Evolutionary conservation across 1,140 invertebrate species (phyloP).

Genomic region (Zaprionus gabonicus): DNA sequence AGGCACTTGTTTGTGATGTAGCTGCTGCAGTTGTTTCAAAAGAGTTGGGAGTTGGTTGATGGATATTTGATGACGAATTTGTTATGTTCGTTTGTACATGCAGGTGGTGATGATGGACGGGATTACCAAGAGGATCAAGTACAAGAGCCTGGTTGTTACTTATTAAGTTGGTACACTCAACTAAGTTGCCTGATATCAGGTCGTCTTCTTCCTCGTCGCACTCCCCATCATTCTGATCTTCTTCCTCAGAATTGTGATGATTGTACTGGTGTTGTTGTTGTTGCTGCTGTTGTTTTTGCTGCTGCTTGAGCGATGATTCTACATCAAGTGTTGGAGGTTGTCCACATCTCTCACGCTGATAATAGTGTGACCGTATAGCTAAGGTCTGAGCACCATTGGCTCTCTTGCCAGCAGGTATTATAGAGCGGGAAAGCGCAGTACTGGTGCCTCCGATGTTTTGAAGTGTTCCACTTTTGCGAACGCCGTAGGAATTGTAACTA

Average conservation of each 20-base stretch:
- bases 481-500: conserved; percentile 75
- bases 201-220: conserved; percentile 70
- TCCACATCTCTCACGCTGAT: conserved; percentile 31
- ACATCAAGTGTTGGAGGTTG: conserved; percentile 14
- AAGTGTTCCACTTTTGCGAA: conserved; percentile 81
- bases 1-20: conserved; percentile 54
- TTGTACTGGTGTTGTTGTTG: conserved; percentile 45
- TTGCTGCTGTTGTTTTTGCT: conserved; percentile 34
- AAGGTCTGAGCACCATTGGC: conserved; percentile 37
- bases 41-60: neutral
- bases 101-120: conserved; percentile 27
- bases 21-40: neutral
- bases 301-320: conserved; percentile 31
- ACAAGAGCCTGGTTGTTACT: conserved; percentile 24
- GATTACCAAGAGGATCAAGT: conserved; percentile 17
- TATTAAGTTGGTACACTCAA: conserved; percentile 75
- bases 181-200: conserved; percentile 68
- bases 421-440: neutral
- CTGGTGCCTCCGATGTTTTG: conserved; percentile 55
- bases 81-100: neutral
- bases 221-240: conserved; percentile 67
- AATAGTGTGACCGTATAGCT: conserved; percentile 24
- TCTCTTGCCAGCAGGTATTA: conserved; percentile 8
- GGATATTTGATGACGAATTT: neutral
- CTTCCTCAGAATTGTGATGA: conserved; percentile 55